Conservation (phyloP, 2,113 vertebrate genomes). For the Ceyx margarethae region DNA sequence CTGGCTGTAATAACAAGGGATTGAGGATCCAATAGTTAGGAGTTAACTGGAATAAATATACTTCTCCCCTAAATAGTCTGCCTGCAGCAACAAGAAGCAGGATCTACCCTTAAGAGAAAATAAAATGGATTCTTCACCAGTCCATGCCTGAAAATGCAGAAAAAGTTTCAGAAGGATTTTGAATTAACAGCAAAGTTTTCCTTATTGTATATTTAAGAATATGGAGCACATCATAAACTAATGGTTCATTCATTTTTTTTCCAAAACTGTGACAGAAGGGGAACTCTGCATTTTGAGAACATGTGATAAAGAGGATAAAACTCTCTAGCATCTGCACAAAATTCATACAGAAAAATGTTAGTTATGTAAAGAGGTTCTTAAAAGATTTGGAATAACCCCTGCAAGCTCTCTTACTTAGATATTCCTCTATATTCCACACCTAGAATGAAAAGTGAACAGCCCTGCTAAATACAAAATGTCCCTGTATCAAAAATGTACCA, state of each 20-base stretch:
- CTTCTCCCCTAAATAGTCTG: not conserved
- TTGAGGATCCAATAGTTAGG: not conserved
- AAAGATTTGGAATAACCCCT: not conserved
- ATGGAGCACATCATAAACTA: not conserved
- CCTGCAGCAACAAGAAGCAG: not conserved
- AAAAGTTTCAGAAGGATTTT: not conserved
- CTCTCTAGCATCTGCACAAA: not conserved
- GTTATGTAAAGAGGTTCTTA: not conserved
- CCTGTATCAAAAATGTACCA: not conserved
- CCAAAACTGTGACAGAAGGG: not conserved
- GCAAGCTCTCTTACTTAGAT: not conserved
- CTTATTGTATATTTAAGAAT: not conserved
- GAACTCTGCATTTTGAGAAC: not conserved
- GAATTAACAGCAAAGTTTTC: not conserved
- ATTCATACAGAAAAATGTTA: not conserved
- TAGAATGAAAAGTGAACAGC: not conserved
- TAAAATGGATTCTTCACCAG: not conserved
- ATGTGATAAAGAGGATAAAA: not conserved
- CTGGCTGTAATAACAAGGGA: not conserved
- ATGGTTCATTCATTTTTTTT: not conserved
- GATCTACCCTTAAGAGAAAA: not conserved
- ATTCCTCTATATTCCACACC: not conserved
- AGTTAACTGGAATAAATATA: constrained; percentile 7
- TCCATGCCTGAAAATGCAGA: not conserved
- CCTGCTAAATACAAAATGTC: not conserved